A percentile compares a stretch with the other conserved stretches of the same genome.
Conservation (phyloP, 2,113 vertebrate species). For the Hiodon tergisus region DNA sequence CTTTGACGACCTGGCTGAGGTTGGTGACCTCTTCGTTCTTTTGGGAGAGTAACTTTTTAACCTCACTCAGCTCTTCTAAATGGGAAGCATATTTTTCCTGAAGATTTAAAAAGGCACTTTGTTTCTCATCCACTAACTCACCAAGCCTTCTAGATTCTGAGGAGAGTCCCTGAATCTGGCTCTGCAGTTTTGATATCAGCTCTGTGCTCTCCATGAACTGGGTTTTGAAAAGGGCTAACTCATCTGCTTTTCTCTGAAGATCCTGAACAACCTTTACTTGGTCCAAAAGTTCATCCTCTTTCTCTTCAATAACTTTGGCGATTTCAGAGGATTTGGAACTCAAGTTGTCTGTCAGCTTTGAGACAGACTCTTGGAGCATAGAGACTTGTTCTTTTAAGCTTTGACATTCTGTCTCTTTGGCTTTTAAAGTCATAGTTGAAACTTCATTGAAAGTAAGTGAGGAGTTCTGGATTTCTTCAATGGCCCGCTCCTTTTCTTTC, state of each 20-base stretch:
- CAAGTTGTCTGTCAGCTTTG: conserved; percentile 50
- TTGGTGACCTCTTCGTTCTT: conserved; percentile 52
- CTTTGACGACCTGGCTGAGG: conserved; percentile 48
- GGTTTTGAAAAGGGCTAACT: conserved; percentile 48
- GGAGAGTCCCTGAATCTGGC: conserved; percentile 38
- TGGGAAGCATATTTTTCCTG: conserved; percentile 61
- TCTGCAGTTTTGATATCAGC: conserved; percentile 52
- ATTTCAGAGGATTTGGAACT: conserved; percentile 50
- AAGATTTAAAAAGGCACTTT: conserved; percentile 62
- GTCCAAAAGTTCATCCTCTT: conserved; percentile 45
- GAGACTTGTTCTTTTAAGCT: conserved; percentile 57
- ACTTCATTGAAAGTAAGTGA: conserved; percentile 45
- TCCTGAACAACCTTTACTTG: conserved; percentile 50
- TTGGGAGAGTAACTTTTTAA: conserved; percentile 44
- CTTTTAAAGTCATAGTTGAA: conserved; percentile 50
- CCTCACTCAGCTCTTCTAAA: conserved; percentile 49
- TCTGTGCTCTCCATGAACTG: conserved; percentile 59
- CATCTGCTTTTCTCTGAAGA: conserved; percentile 53
- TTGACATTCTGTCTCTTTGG: conserved; percentile 62
- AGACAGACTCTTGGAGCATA: conserved; percentile 52
- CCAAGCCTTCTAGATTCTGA: conserved; percentile 33
- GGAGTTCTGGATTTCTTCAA: conserved; percentile 41
- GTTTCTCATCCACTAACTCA: conserved; percentile 44
- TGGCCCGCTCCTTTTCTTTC: conserved; percentile 58
- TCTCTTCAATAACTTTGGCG: conserved; percentile 48